phyloP scores from a whole-genome alignment of 1,140 invertebrate genomes.

The Danaus melanippus region DNA sequence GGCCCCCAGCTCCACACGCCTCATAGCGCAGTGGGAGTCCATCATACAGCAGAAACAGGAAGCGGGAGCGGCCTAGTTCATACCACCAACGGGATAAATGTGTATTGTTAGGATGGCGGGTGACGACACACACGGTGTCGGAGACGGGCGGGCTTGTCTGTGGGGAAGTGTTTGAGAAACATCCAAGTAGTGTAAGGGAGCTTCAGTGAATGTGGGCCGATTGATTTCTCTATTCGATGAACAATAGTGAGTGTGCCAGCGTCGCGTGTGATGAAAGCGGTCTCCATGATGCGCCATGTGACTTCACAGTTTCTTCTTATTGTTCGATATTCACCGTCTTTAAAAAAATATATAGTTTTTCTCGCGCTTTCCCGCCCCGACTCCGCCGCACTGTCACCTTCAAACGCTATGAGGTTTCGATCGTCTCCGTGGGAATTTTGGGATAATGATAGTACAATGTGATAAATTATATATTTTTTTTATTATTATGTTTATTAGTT shows the following conservation, averaged over 20 bases:
- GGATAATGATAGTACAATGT: too few relatives aligned
- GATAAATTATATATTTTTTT: too few relatives aligned
- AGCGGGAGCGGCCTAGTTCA: conserved; percentile 62
- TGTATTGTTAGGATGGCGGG: conserved; percentile 22
- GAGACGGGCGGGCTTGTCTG: conserved; percentile 15
- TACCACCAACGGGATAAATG: conserved; percentile 14
- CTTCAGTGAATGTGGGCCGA: conserved; percentile 8
- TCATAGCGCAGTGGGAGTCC: conserved; percentile 76
- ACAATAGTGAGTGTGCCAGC: neutral
- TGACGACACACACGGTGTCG: conserved; percentile 24
- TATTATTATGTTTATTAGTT: too few relatives aligned
- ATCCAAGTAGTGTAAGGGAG: conserved; percentile 18
- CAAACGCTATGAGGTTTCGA: conserved; percentile 23
- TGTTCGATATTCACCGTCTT: conserved; percentile 37
- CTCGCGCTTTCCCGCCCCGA: conserved; percentile 44
- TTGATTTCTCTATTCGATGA: conserved; percentile 5
- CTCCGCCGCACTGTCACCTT: conserved; percentile 14
- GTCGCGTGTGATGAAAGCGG: conserved; percentile 51
- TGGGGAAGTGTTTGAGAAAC: neutral
- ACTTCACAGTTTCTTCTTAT: conserved; percentile 63
- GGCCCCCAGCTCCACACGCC: conserved; percentile 73
- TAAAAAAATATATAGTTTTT: conserved; percentile 47
- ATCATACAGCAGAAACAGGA: conserved; percentile 75
- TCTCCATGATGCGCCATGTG: conserved; percentile 41
- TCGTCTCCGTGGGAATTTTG: conserved; percentile 19